These are phyloP conservation scores for Megalops atlanticus DNA, from an alignment of 2,113 vertebrate genomes.

Conservation along the genomic window DNA sequence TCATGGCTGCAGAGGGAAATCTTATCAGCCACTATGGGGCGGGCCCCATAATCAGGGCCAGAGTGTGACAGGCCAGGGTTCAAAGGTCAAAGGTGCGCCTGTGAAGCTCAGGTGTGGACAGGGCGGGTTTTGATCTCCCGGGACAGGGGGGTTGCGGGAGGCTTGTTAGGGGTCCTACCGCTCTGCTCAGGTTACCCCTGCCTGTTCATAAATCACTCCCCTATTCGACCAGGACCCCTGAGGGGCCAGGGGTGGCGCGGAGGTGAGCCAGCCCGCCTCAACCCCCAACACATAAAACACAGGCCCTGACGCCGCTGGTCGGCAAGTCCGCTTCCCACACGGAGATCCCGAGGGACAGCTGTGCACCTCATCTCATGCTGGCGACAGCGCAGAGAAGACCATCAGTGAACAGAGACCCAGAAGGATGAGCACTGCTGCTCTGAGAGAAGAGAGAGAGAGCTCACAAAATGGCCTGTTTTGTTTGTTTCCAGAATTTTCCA, in stretches of 20 bases:
- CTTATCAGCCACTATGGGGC: neutral
- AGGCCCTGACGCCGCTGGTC: constrained; percentile 14
- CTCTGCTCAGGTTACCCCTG: constrained; percentile 39
- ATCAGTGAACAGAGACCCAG: too few relatives aligned
- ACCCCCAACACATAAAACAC: constrained; percentile 35
- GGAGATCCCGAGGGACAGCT: neutral
- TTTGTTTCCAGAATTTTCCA: neutral
- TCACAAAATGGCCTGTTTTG: neutral
- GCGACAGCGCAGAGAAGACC: neutral
- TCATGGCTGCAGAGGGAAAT: neutral
- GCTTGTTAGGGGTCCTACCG: constrained; percentile 17
- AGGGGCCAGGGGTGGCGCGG: neutral
- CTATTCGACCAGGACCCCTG: constrained; percentile 14
- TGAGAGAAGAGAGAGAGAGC: neutral
- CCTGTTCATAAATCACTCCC: constrained; percentile 49
- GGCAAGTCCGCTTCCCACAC: neutral
- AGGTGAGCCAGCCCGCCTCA: constrained; percentile 34
- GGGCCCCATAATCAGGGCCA: constrained; percentile 10
- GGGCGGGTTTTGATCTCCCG: neutral
- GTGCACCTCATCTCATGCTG: neutral
- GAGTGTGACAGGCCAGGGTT: constrained; percentile 7
- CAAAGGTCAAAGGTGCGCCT: constrained; percentile 23
- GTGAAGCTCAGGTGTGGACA: constrained; percentile 34
- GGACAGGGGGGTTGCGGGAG: neutral
- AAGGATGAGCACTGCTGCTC: neutral